phyloP scores from a whole-genome alignment of 2,888 invertebrate species.

The Nephrocerus scutellatus region DNA sequence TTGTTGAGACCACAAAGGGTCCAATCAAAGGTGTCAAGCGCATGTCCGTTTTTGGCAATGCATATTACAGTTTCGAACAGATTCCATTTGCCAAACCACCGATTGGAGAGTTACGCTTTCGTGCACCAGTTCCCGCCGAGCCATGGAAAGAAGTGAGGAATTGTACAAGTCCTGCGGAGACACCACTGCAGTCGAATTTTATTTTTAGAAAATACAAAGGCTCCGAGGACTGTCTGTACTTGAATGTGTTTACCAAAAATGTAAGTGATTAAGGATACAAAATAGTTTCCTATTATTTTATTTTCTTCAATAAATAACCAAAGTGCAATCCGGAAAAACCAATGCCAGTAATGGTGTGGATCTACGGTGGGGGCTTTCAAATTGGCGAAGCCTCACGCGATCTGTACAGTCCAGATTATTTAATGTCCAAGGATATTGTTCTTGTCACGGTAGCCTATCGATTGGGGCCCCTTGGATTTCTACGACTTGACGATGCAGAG shows the following conservation, averaged over 20 bases:
- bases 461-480: constrained; percentile 49
- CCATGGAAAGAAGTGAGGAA: constrained; percentile 48
- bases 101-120: constrained; percentile 37
- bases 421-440: constrained; percentile 49
- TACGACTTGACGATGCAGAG: constrained; percentile 47
- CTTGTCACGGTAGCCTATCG: constrained; percentile 50
- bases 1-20: constrained; percentile 39
- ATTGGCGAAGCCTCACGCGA: constrained; percentile 46
- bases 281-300: constrained; percentile 1
- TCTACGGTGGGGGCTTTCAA: constrained; percentile 50
- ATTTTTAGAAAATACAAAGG: constrained; percentile 45
- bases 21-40: constrained; percentile 40
- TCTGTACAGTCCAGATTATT: constrained; percentile 48
- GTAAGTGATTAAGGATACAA: constrained; percentile 28
- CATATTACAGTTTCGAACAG: constrained; percentile 41
- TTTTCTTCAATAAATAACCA: not conserved
- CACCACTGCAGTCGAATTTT: constrained; percentile 40
- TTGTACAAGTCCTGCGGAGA: constrained; percentile 40
- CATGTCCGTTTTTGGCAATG: constrained; percentile 38
- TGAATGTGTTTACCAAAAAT: constrained; percentile 49
- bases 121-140: constrained; percentile 45
- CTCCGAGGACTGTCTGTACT: constrained; percentile 51
- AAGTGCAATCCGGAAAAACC: constrained; percentile 26
- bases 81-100: constrained; percentile 45
- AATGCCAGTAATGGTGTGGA: constrained; percentile 49